Conservation (phyloP, 35 echinoderm and acorn worm species). For the Lytechinus variegatus region DNA sequence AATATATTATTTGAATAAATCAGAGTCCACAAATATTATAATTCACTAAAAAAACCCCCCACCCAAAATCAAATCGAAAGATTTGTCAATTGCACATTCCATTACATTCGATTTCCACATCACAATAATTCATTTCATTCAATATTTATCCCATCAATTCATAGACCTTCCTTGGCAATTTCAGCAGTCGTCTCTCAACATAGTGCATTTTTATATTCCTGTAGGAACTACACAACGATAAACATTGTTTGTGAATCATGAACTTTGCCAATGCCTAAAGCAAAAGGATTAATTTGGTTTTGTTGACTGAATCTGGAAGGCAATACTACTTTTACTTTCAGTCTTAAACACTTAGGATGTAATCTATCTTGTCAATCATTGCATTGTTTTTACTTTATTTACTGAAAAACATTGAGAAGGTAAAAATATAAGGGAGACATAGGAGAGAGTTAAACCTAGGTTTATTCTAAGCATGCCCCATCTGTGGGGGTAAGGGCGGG, state of each 20-base stretch:
- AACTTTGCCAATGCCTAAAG: neutral
- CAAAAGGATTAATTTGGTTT: neutral
- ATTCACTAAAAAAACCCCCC: neutral
- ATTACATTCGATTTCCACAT: neutral
- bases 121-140: neutral
- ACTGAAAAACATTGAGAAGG: too few relatives aligned
- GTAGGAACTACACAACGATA: neutral
- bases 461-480: too few relatives aligned
- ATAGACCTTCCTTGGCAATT: neutral
- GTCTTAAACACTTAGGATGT: neutral
- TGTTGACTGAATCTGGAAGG: neutral
- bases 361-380: neutral
- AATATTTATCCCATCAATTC: neutral
- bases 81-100: slow-evolving; percentile 4
- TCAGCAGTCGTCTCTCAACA: neutral
- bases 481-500: too few relatives aligned
- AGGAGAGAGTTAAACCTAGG: too few relatives aligned
- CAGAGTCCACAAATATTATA: neutral
- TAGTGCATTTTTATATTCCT: neutral
- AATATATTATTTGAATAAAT: neutral
- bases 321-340: neutral
- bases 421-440: too few relatives aligned
- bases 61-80: neutral
- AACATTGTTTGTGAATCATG: neutral
- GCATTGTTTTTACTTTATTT: neutral